Conservation (phyloP, 2,888 invertebrate genomes). For the Dicyrtomina minuta region DNA sequence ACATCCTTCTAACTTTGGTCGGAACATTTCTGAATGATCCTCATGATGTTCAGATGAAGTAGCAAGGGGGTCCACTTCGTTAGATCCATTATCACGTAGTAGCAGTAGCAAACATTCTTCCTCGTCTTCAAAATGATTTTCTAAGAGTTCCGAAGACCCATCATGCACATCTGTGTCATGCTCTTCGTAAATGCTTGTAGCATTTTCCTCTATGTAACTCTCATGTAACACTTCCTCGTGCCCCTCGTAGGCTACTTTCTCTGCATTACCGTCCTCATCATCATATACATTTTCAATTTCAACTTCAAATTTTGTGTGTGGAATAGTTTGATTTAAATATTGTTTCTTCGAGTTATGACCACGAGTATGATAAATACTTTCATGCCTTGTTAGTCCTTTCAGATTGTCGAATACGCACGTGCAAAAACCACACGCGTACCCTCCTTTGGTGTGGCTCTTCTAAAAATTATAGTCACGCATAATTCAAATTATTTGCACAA, state of each 20-base stretch:
- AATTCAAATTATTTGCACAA: no score
- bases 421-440: slow-evolving; percentile 7
- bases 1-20: neutral
- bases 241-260: neutral
- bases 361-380: slow-evolving; percentile 18
- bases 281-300: neutral
- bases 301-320: neutral
- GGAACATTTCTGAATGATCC: neutral
- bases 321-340: no score
- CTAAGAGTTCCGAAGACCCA: neutral
- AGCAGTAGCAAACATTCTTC: slow-evolving; percentile 10
- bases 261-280: neutral
- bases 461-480: no score
- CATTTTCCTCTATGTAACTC: no score
- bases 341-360: neutral
- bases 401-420: slow-evolving; percentile 11
- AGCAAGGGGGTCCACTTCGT: slow-evolving; percentile 9
- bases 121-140: slow-evolving; percentile 17
- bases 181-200: no score
- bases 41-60: slow-evolving; percentile 5
- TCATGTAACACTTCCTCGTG: neutral
- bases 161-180: no score
- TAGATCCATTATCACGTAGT: slow-evolving; percentile 4
- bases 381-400: slow-evolving; percentile 20
- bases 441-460: slow-evolving; percentile 13